Evolutionary conservation across 2,113 vertebrate species (phyloP).

Genomic region (Gymnocephalus cernua): DNA sequence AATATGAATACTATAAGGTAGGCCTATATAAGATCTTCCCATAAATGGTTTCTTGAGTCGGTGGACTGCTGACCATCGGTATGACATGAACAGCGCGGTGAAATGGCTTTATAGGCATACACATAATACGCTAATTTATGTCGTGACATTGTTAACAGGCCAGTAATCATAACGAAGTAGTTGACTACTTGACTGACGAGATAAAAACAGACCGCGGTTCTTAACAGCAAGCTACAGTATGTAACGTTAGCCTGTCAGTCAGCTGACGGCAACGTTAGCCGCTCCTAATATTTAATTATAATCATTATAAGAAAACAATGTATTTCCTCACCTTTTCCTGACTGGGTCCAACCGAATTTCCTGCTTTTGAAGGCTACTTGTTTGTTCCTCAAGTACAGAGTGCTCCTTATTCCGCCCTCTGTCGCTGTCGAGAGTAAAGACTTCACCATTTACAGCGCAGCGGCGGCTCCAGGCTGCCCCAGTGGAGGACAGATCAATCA

Average conservation of each 20-base stretch:
- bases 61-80: neutral
- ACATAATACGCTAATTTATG: neutral
- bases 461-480: conserved; percentile 3
- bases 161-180: neutral
- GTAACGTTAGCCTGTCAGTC: neutral
- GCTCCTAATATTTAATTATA: neutral
- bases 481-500: neutral
- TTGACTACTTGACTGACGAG: neutral
- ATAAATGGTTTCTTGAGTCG: neutral
- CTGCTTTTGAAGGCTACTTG: conserved; percentile 3
- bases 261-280: conserved; percentile 4
- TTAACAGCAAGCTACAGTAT: neutral
- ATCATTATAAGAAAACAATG: neutral
- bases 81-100: neutral
- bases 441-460: conserved; percentile 36
- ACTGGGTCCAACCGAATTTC: conserved; percentile 21
- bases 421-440: conserved; percentile 7
- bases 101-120: neutral
- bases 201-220: neutral
- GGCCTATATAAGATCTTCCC: neutral
- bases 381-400: conserved; percentile 16
- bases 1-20: neutral
- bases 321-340: conserved; percentile 45
- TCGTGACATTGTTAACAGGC: neutral
- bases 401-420: conserved; percentile 61